Evolutionary conservation across 30 jellyfish, hydroid and myxozoan species (phyloP), one percentile per base, ranked within the genome.

Genomic region (Hydractinia echinata): DNA sequence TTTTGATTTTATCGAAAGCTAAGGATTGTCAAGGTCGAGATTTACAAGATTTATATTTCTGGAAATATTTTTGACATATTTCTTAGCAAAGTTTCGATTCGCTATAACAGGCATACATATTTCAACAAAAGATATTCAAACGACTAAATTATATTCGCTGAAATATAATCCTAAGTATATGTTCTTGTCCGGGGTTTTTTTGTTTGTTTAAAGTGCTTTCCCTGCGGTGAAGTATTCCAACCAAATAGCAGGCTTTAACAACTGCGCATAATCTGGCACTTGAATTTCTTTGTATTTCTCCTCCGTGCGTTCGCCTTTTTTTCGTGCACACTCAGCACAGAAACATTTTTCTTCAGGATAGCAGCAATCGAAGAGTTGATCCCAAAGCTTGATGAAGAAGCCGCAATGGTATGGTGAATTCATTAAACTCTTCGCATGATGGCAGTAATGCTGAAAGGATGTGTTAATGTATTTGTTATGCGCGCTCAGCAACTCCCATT

Each of bases 261-360:
- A 7, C 8, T n/a, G 11, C 10, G 81, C 30, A 52, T 71, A 71
- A 19, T 71, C 81, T 19, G 81, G 81, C 10, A 71, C n/a, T 48
- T n/a, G 10, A 19, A 71, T 71, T 71, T 71, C 51, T 48, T 71
- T 50, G 61, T 20, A 71, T 20, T 30, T 58, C 61, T 71, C 81
- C 61, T 9, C 61, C 11, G 81, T 71, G 81, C 81, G 81, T 19
- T 71, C 81, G 50, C 81, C 81, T 71, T 71, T 71, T 20, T 71
- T 71, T 13, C 81, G 81, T 71, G 81, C 30, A 19, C 81, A 71
- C 81, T 71, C 81, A 19, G 81, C 81, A 71, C 81, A 71, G 81
- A 71, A 71, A 19, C 81, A 71, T 3, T 71, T 71, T 71, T 71
- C 81, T 11, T 71, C 61, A 19, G 81, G 81, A 71, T 71, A 71